Evolutionary conservation across 2,113 vertebrate genomes (phyloP).

Genomic region (Oplegnathus fasciatus): DNA sequence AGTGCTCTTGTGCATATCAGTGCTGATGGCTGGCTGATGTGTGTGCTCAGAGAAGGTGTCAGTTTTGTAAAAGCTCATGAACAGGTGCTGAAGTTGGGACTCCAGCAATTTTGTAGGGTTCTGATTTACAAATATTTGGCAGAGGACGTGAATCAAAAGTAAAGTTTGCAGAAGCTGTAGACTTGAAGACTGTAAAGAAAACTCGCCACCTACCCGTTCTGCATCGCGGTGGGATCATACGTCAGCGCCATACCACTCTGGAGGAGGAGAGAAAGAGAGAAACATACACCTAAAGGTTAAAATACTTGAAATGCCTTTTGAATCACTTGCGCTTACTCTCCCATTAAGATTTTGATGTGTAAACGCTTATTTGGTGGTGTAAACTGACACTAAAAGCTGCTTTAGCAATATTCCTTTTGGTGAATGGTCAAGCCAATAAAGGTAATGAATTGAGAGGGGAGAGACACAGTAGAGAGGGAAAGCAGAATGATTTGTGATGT

Average conservation of each 20-base stretch:
- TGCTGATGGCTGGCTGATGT: slow-evolving; percentile 13
- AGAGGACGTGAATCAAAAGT: neutral
- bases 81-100: neutral
- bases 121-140: neutral
- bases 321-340: neutral
- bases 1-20: slow-evolving; percentile 23
- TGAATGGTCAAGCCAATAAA: neutral
- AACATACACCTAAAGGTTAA: neutral
- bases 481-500: neutral
- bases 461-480: neutral
- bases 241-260: slow-evolving; percentile 98
- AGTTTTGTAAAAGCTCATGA: slow-evolving; percentile 1
- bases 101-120: neutral
- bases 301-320: neutral
- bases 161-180: neutral
- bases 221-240: slow-evolving; percentile 96
- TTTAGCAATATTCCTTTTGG: neutral
- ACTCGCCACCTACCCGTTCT: slow-evolving; percentile 92
- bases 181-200: slow-evolving; percentile 6
- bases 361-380: neutral
- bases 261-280: slow-evolving; percentile 57
- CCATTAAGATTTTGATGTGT: neutral
- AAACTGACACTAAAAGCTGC: slow-evolving; percentile 2
- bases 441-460: neutral
- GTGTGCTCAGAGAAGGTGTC: slow-evolving; percentile 9